Evolutionary conservation across 2,888 invertebrate genomes (phyloP).

Genomic region (Pristionchus maxplancki): DNA sequence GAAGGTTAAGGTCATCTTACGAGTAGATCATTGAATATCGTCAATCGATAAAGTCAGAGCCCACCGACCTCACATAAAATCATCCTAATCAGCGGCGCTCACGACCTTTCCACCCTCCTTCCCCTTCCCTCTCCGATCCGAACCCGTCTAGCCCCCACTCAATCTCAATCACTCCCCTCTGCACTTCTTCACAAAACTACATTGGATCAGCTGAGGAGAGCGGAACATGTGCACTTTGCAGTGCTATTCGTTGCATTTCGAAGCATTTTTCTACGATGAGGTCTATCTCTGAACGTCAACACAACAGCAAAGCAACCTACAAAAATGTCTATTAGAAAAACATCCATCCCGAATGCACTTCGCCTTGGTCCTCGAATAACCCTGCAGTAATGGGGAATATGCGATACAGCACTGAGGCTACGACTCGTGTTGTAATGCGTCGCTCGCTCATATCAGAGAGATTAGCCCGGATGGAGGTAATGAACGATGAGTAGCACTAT

Average conservation of each 20-base stretch:
- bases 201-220: background rate
- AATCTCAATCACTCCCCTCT: background rate
- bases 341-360: background rate
- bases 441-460: conserved; percentile 12
- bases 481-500: background rate
- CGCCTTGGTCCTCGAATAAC: background rate
- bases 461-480: background rate
- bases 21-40: background rate
- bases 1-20: background rate
- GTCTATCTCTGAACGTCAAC: no score
- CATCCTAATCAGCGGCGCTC: background rate
- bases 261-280: no score
- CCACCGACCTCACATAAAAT: conserved; percentile 18
- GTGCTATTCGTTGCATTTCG: no score
- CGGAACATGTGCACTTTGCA: background rate
- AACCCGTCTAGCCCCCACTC: conserved; percentile 36
- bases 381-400: background rate
- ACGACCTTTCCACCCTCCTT: background rate
- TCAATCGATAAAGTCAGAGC: background rate
- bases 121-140: background rate
- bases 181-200: background rate
- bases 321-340: no score
- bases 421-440: background rate
- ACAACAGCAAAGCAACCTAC: no score
- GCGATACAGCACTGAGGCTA: background rate